Evolutionary conservation across 2,888 invertebrate genomes (phyloP), one percentile per base, ranked within the genome.

Genomic region (Vanessa cardui): DNA sequence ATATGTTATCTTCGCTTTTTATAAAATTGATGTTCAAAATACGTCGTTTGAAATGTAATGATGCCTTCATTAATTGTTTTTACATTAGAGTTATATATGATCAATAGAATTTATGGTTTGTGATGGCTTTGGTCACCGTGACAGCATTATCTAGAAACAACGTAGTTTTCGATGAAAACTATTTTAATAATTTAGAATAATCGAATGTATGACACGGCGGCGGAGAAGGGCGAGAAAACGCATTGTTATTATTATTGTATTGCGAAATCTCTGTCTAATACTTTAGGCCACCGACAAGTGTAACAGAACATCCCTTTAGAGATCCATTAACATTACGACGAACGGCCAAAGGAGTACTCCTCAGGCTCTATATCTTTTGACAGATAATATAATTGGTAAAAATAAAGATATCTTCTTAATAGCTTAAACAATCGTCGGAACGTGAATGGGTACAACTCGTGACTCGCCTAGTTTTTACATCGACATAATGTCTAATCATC

Each of bases 1-100:
- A 68, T 68, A 71, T 68, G 68, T 71, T 72, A 73, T 67, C 71
- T 69, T 74, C 70, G 47, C 64, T 68, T 72, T 73, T 56, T 76
- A 73, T 76, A 80, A 79, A 79, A 81, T 80, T 79, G 77, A 72
- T 80, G 80, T 79, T 79, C 78, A 83, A 84, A 86, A 83, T 78
- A 84, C 79, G 84, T 76, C 80, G 77, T 83, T 79, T 86, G 86
- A 84, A 87, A 86, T 85, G 79, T 82, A 83, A 80, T 79, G 81
- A 82, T 82, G 81, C 86, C 83, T 84, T 83, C 79, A 79, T 84
- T 83, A 82, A 86, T 89, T 87, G 83, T 84, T 76, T 81, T 83
- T 83, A 83, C 80, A 85, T 86, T 84, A 82, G 80, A 80, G 80
- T 78, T 78, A 80, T 81, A 82, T 81, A 84, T 81, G 64, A 58